Evolutionary conservation across 1,140 invertebrate species (phyloP), one percentile per base, ranked within the genome.

Genomic region (Adelges cooleyi): DNA sequence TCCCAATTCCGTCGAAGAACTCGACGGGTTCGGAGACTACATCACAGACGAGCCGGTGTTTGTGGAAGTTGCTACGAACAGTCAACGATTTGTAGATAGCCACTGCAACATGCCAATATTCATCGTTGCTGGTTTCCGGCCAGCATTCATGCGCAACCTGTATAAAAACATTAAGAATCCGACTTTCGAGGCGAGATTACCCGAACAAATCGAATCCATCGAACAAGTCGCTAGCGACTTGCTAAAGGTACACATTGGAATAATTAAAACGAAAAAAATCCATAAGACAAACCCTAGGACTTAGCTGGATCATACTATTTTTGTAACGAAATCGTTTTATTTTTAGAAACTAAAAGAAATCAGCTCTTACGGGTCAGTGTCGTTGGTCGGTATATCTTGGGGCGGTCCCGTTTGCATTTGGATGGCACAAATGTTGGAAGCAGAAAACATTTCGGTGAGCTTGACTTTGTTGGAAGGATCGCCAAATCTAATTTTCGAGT

Each of bases 351-450:
- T 56, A 0, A 56, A 42, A 42, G n/a, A 15, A 11, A 56, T 56
- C 15, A 25, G 20, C 2, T 23, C 10, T 18, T 42, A 17, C n/a
- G 33, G 27, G 4, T 25, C 38, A 18, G 66, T 62, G 40, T 67
- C 66, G 11, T 15, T 68, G 9, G 38, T 68, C 3, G 67, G 65
- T 18, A 11, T 52, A 17, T 51, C 66, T 10, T 68, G 67, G 67
- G 66, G 67, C 17, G 40, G 53, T 42, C 22, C 48, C 5, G 25
- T 68, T 18, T 66, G 65, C 13, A 10, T 67, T 10, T 17, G 51
- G 8, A 59, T 68, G 13, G 66, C 67, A 22, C 44, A 66, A 13
- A 11, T 67, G 22, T 50, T 68, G 29, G 65, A 68, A 49, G 33
- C 38, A 42, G 53, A 56, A 2, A 56, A 56, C 22, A 25, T 42